Conservation (phyloP, 2,888 invertebrate genomes). For the Eubasilissa splendida region DNA sequence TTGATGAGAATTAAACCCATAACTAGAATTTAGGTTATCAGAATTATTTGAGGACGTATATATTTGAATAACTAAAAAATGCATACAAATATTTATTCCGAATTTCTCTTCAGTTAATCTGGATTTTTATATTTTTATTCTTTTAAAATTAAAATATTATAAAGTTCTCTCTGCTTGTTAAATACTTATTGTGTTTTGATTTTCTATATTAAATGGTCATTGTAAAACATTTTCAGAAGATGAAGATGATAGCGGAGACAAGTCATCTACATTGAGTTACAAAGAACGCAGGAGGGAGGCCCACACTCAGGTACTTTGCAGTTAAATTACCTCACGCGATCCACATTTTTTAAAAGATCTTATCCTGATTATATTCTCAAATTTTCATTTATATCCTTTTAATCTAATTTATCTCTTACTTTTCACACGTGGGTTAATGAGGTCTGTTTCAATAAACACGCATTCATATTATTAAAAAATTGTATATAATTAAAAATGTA, state of each 20-base stretch:
- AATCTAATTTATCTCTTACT: too few relatives aligned
- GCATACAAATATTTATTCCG: too few relatives aligned
- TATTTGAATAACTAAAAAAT: too few relatives aligned
- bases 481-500: too few relatives aligned
- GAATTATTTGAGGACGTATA: not conserved
- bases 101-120: too few relatives aligned
- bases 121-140: not conserved
- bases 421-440: too few relatives aligned
- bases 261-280: constrained; percentile 82
- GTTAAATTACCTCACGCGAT: too few relatives aligned
- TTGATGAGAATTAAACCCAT: not conserved
- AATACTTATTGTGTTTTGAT: not conserved
- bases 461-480: too few relatives aligned
- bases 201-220: not conserved
- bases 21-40: not conserved
- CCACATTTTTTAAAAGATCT: too few relatives aligned
- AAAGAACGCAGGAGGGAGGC: constrained; percentile 95
- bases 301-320: constrained; percentile 78
- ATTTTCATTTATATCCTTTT: too few relatives aligned
- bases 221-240: constrained; percentile 67
- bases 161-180: not conserved
- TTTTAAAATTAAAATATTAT: not conserved
- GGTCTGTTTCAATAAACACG: too few relatives aligned
- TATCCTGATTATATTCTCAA: too few relatives aligned
- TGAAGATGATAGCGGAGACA: constrained; percentile 77